These are phyloP conservation scores for Ranitomeya variabilis DNA, from an alignment of 2,113 vertebrate genomes.

Conservation along the genomic window DNA sequence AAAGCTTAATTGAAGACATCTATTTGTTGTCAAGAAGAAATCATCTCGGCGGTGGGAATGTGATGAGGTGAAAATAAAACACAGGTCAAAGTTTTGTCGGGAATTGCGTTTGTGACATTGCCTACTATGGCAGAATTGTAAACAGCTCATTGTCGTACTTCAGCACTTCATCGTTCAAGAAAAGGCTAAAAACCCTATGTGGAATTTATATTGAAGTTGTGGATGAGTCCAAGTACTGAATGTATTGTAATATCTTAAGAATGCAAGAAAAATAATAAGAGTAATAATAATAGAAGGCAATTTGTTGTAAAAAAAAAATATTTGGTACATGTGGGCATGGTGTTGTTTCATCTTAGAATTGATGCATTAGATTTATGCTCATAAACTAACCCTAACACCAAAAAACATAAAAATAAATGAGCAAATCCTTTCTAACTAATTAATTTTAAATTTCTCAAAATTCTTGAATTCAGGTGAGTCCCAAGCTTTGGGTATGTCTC, in stretches of 20 bases:
- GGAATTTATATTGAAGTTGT: background rate
- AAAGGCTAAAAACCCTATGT: background rate
- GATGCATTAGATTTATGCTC: too few species aligned
- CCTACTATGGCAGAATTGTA: slow-evolving; percentile 76
- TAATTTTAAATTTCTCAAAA: too few species aligned
- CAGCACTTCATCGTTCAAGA: background rate
- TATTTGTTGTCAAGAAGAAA: slow-evolving; percentile 47
- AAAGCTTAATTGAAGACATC: slow-evolving; percentile 61
- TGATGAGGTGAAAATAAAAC: slow-evolving; percentile 59
- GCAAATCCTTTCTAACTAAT: too few species aligned
- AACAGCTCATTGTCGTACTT: slow-evolving; percentile 71
- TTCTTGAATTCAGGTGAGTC: too few species aligned
- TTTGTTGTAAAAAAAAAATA: too few species aligned
- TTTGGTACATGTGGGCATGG: too few species aligned
- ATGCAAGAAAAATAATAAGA: background rate
- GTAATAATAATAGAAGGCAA: too few species aligned
- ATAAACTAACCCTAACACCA: too few species aligned
- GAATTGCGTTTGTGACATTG: slow-evolving; percentile 65
- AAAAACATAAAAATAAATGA: too few species aligned
- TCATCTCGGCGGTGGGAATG: slow-evolving; percentile 43
- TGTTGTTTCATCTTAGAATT: too few species aligned
- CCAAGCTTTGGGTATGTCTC: too few species aligned
- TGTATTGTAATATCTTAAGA: background rate
- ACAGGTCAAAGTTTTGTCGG: slow-evolving; percentile 54
- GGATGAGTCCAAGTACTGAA: background rate